Percentiles rank a stretch among this genome's conserved stretches.
These are phyloP conservation scores for Rhynchonycteris naso DNA, from an alignment of 2,797 vertebrate genomes.

Conservation along the genomic window DNA sequence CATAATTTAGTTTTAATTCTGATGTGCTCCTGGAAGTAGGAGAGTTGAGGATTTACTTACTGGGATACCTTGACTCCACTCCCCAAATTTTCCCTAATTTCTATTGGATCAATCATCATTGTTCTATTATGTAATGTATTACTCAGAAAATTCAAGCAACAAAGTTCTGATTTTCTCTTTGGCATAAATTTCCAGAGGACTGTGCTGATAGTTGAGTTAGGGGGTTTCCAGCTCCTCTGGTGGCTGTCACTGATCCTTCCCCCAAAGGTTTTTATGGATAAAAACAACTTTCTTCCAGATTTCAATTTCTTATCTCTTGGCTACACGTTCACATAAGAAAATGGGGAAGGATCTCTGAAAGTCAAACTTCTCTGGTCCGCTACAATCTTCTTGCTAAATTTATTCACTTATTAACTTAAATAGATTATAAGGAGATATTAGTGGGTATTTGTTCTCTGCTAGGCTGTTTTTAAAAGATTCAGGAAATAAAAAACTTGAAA, in stretches of 20 bases:
- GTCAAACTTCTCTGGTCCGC: not conserved
- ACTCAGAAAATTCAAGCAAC: not conserved
- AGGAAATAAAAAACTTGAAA: not conserved
- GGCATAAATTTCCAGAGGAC: not conserved
- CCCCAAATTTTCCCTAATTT: not conserved
- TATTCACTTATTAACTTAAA: not conserved
- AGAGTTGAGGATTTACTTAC: not conserved
- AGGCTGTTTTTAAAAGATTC: not conserved
- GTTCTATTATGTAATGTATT: not conserved
- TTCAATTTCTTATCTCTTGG: constrained; percentile 38
- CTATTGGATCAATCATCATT: not conserved
- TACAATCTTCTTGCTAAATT: not conserved
- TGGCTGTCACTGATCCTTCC: no score
- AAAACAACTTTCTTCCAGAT: constrained; percentile 14
- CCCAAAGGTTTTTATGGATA: not conserved
- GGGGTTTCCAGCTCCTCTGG: not conserved
- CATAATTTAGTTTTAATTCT: not conserved
- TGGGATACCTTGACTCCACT: not conserved
- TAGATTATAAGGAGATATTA: not conserved
- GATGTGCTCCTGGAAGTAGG: not conserved
- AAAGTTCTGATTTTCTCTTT: not conserved
- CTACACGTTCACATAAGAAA: not conserved
- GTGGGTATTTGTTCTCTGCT: not conserved
- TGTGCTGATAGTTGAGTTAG: not conserved
- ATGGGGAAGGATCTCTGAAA: no score